Percentiles rank a stretch among this genome's conserved stretches.
phyloP scores from a whole-genome alignment of 2,888 invertebrate species.

The Caenorhabditis imperialis region DNA sequence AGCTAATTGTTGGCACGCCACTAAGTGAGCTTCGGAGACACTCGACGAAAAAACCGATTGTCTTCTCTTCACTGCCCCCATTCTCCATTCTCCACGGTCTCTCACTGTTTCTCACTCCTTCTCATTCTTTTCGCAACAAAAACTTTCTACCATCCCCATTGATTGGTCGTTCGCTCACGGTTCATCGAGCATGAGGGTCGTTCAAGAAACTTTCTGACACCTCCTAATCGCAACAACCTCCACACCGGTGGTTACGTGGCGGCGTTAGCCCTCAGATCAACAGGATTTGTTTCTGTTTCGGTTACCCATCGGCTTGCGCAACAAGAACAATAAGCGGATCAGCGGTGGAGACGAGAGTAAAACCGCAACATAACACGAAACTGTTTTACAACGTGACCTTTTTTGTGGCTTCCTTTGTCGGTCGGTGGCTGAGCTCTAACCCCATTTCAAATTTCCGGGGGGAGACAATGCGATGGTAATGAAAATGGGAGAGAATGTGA shows the following conservation, averaged over 20 bases:
- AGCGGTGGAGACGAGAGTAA: conserved; percentile 30
- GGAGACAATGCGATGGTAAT: too few species aligned
- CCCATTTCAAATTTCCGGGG: conserved; percentile 29
- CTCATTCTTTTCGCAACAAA: conserved; percentile 17
- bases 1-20: conserved; percentile 58
- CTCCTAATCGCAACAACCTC: conserved; percentile 7
- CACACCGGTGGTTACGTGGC: conserved; percentile 1
- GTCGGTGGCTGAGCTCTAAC: conserved; percentile 22
- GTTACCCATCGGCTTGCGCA: conserved; percentile 52
- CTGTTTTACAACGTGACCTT: conserved; percentile 44
- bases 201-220: conserved; percentile 41
- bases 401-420: conserved; percentile 32
- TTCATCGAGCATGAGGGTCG: conserved; percentile 54
- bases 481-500: too few species aligned
- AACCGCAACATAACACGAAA: conserved; percentile 48
- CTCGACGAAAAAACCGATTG: conserved; percentile 42
- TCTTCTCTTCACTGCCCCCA: conserved; percentile 2
- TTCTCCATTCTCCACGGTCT: too few species aligned
- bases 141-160: conserved; percentile 46
- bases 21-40: conserved; percentile 42
- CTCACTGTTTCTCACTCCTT: conserved; percentile 6
- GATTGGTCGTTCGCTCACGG: conserved; percentile 49
- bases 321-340: conserved; percentile 48
- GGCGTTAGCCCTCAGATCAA: conserved; percentile 28
- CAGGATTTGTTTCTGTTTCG: conserved; percentile 45